Evolutionary conservation across 2,888 invertebrate species (phyloP), one percentile per base, ranked within the genome.

Genomic region (Megaustenia siamemsis): DNA sequence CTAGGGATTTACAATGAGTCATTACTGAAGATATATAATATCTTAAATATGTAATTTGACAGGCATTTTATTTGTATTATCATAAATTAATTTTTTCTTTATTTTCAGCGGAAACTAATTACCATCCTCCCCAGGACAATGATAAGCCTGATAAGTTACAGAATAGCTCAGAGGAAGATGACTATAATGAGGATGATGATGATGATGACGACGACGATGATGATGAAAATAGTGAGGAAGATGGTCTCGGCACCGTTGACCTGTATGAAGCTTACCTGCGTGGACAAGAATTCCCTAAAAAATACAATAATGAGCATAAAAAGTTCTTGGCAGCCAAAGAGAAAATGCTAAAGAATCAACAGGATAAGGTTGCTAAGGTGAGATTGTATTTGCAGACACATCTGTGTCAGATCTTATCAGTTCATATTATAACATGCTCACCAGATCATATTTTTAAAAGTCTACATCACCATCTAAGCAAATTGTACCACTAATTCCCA

Each of bases 291-390:
- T 89, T 91, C 84, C 85, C 88, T 45, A 98, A 97, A 94, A 97
- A 98, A 95, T 98, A 97, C 83, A 96, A 97, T 92, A 97, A 97
- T 90, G 99, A 99, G 95, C 99, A 99, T 94, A 97, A 98, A 94
- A 98, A 97, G 95, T 99, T 98, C 96, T 97, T 97, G 92, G 96
- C 96, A 90, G 97, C 97, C 21, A 96, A 96, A 93, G 96, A 97
- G 93, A 96, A 98, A 89, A 96, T 99, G 90, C 98, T 99, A 94
- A 97, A 98, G 94, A 97, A 97, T 82, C 98, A 99, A 94, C 96
- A 98, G 88, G 97, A 97, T 94, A 97, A 97, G 95, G 96, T 97
- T 83, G 96, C 96, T 88, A 96, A 96, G 95, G 96, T 96, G 49
- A 28, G 69, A 21, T 8, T n/a, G 38, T 28, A 1, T 40, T 63